Evolutionary conservation across 1,140 invertebrate genomes (phyloP), one percentile per base, ranked within the genome.

Genomic region (Eupristina koningsbergeri): DNA sequence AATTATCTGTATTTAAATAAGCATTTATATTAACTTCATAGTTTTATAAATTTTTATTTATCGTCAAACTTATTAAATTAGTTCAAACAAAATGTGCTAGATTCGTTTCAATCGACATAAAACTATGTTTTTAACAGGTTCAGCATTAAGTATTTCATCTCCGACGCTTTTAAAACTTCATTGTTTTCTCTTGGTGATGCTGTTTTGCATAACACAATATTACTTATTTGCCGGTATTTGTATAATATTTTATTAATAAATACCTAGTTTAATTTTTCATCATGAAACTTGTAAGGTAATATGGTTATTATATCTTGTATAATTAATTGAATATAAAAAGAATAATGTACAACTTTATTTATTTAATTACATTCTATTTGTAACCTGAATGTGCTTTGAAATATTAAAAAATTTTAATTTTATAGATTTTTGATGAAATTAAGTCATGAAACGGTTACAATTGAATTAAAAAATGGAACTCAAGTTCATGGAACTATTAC

Each of bases 391-490:
- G 0, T 58, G 31, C 0, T 80, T 1, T n/a, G 22, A 31, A 31
- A 71, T 15, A 71, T 67, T 75, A 34, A 22, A 45, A 45, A 45
- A 71, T 29, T 47, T 36, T 26, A 86, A 86, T 84, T 11, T 92
- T 92, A 89, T 81, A 97, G 99, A 89, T 99, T 99, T 96, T 94
- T 99, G 84, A 99, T 99, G 99, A 99, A 99, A 93, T 93, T 99
- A 41, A 99, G 98, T 93, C 99, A 99, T 92, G 99, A 99, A 93
- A 99, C 99, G 26, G 99, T 99, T 22, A 99, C 98, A 11, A 98
- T 99, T 89, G 99, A 99, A 93, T 91, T 99, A 53, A 99, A 99
- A 93, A 99, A 99, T 95, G 99, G 99, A 7, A 99, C 98, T 74
- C 97, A 98, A 91, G 97, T 99, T 5, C 97, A 98, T 90, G 98